Conservation (phyloP, 2,113 vertebrate species). For the Spilogale gracilis region DNA sequence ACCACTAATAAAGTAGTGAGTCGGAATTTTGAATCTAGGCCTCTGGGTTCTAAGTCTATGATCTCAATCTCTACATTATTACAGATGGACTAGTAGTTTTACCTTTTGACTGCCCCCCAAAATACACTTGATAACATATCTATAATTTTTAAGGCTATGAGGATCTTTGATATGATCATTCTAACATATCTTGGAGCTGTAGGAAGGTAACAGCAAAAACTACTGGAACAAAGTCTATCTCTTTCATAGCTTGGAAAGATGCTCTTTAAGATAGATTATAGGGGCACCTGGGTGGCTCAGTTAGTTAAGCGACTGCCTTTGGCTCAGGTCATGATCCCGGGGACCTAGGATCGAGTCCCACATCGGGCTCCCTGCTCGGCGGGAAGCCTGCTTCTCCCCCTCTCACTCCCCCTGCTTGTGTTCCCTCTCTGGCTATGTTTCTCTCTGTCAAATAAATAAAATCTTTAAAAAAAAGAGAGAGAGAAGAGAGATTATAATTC, state of each 20-base stretch:
- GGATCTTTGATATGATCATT: neutral
- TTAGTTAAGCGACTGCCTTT: too few species aligned
- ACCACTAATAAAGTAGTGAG: neutral
- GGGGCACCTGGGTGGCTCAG: too few species aligned
- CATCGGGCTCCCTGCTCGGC: too few species aligned
- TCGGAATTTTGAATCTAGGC: slow-evolving; percentile 35
- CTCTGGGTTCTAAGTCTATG: neutral
- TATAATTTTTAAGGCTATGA: neutral
- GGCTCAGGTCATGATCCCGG: too few species aligned
- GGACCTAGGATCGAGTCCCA: too few species aligned
- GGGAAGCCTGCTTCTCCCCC: too few species aligned
- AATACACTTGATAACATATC: neutral
- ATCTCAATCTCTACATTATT: slow-evolving; percentile 16
- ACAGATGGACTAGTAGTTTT: neutral
- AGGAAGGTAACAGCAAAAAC: slow-evolving; percentile 43
- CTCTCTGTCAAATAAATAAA: too few species aligned
- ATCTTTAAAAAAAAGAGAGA: too few species aligned
- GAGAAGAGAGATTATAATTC: neutral
- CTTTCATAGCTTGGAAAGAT: neutral
- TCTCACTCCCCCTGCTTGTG: too few species aligned
- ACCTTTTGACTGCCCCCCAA: neutral
- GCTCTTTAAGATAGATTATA: neutral
- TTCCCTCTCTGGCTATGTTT: too few species aligned
- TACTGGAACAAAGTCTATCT: neutral
- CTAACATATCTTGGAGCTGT: neutral